These are phyloP conservation scores for Aphidius colemani DNA, from an alignment of 2,888 invertebrate genomes.

Conservation along the genomic window DNA sequence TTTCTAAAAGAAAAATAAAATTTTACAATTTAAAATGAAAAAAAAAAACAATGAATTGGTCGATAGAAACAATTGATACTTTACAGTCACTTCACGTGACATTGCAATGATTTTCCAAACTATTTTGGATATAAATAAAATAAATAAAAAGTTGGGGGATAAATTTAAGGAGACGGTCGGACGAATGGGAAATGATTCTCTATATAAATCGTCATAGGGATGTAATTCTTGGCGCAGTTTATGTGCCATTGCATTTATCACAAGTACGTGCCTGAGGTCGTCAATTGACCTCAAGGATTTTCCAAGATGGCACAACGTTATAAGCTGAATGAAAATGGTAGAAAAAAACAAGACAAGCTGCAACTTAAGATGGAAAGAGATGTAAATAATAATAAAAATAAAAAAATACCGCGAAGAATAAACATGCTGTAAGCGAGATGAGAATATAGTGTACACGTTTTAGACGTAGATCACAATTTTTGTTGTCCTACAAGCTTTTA, in stretches of 20 bases:
- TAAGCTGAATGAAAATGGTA: too few species aligned
- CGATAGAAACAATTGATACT: conserved; percentile 12
- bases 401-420: conserved; percentile 32
- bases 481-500: too few species aligned
- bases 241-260: conserved; percentile 58
- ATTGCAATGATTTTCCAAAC: conserved; percentile 18
- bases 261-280: conserved; percentile 49
- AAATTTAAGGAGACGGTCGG: not conserved
- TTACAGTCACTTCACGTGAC: conserved; percentile 10
- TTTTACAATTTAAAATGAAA: too few species aligned
- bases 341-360: too few species aligned
- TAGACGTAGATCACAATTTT: conserved; percentile 18
- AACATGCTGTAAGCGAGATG: conserved; percentile 41
- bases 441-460: conserved; percentile 36
- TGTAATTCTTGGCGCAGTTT: conserved; percentile 56
- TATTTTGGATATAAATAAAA: not conserved
- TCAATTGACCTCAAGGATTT: conserved; percentile 27
- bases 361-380: too few species aligned
- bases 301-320: not conserved
- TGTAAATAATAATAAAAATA: too few species aligned
- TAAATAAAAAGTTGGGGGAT: not conserved
- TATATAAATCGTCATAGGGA: conserved; percentile 54
- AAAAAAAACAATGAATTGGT: not conserved
- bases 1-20: too few species aligned
- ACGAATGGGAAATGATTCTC: conserved; percentile 32